phyloP scores from a whole-genome alignment of 1,140 invertebrate species.

The Tenebrio molitor region DNA sequence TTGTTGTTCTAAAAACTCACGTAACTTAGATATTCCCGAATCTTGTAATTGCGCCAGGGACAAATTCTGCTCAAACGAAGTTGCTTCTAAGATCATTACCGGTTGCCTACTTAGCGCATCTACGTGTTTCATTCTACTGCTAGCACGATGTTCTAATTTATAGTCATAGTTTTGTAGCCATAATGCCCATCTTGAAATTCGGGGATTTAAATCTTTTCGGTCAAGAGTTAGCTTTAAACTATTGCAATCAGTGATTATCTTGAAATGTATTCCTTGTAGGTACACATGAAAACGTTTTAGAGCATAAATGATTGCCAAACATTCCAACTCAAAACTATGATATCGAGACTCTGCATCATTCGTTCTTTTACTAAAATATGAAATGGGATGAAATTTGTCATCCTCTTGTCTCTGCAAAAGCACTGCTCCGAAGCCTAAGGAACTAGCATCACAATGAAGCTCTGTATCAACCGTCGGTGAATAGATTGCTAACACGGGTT shows the following conservation, averaged over 20 bases:
- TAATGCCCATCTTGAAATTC: conserved; percentile 54
- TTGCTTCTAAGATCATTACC: too few relatives aligned
- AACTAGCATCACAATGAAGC: conserved; percentile 48
- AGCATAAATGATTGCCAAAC: conserved; percentile 65
- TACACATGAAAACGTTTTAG: conserved; percentile 66
- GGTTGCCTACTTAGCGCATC: conserved; percentile 59
- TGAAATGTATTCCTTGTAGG: conserved; percentile 64
- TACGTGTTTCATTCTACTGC: conserved; percentile 57
- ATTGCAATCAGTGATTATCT: conserved; percentile 63
- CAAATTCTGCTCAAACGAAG: too few relatives aligned
- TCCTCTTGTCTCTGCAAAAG: conserved; percentile 44
- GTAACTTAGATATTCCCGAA: too few relatives aligned
- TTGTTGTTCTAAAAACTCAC: too few relatives aligned
- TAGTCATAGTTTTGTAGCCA: conserved; percentile 57
- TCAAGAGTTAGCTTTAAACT: conserved; percentile 55
- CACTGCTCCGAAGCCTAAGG: conserved; percentile 55
- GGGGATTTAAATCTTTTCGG: conserved; percentile 54
- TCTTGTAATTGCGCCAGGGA: too few relatives aligned
- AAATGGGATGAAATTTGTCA: conserved; percentile 59
- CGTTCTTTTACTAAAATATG: conserved; percentile 64
- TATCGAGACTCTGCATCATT: conserved; percentile 63
- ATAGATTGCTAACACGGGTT: conserved; percentile 49
- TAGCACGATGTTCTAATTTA: conserved; percentile 54
- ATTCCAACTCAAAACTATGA: conserved; percentile 66
- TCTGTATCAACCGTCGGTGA: conserved; percentile 35